phyloP scores from a whole-genome alignment of 2,797 vertebrate genomes.

The Remorina albescens region DNA sequence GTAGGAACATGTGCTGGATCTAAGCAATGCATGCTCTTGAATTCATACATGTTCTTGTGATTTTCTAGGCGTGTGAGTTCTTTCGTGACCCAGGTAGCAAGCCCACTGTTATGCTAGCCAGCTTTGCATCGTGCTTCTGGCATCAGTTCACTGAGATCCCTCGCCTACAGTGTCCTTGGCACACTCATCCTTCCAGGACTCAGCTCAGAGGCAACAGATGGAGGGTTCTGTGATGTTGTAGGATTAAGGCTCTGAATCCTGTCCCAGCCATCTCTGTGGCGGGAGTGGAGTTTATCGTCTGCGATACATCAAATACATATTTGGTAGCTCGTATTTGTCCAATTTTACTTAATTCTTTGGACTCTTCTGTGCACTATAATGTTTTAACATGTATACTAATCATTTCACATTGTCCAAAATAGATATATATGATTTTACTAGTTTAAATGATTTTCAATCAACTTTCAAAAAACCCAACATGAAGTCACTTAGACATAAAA shows the following conservation, averaged over 20 bases:
- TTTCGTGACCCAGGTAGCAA: slow-evolving; percentile 75
- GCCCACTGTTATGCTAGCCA: slow-evolving; percentile 69
- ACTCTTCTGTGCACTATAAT: slow-evolving; percentile 10
- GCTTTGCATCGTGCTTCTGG: slow-evolving; percentile 77
- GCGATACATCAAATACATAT: slow-evolving; percentile 75
- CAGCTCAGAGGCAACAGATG: slow-evolving; percentile 89
- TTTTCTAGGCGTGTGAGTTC: slow-evolving; percentile 65
- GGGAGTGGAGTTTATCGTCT: slow-evolving; percentile 84
- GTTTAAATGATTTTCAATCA: neutral
- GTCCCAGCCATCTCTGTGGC: slow-evolving; percentile 85
- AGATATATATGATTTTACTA: neutral
- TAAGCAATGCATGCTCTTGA: slow-evolving; percentile 28
- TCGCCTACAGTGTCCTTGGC: slow-evolving; percentile 87
- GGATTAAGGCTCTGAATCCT: slow-evolving; percentile 87
- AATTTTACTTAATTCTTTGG: slow-evolving; percentile 26
- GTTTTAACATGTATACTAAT: neutral
- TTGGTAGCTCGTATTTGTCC: slow-evolving; percentile 43
- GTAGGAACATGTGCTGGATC: slow-evolving; percentile 1
- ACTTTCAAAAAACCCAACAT: slow-evolving; percentile 18
- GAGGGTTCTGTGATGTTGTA: slow-evolving; percentile 88
- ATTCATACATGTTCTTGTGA: slow-evolving; percentile 56
- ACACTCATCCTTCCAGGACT: slow-evolving; percentile 83
- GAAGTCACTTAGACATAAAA: neutral
- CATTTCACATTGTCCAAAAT: neutral
- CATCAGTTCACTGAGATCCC: slow-evolving; percentile 82